Percentiles rank a stretch among this genome's conserved stretches.
These are phyloP conservation scores for Asteroscopus sphinx DNA, from an alignment of 2,888 invertebrate genomes.

Conservation along the genomic window DNA sequence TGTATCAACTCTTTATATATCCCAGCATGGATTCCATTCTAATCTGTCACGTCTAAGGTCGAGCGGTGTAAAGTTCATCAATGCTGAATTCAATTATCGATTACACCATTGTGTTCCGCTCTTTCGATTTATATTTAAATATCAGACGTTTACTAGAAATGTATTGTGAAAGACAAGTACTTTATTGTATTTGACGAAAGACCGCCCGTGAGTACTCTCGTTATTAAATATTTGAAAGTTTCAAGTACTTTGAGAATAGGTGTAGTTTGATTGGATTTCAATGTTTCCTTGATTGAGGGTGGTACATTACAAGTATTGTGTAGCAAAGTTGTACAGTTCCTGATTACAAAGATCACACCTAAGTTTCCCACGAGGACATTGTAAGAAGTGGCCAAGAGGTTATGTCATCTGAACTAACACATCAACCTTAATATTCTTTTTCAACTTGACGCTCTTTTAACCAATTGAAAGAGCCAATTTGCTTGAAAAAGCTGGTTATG, in stretches of 20 bases:
- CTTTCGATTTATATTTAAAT: conserved; percentile 90
- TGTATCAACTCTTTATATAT: conserved; percentile 72
- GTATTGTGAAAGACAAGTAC: conserved; percentile 86
- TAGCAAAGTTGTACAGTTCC: not conserved
- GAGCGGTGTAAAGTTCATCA: conserved; percentile 89
- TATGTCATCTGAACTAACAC: not conserved
- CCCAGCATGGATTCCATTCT: conserved; percentile 82
- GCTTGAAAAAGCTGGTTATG: not conserved
- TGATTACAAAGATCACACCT: conserved; percentile 1
- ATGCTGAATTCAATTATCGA: conserved; percentile 90
- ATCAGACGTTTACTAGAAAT: conserved; percentile 88
- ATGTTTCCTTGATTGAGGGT: conserved; percentile 38
- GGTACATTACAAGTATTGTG: conserved; percentile 5
- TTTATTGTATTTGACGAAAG: conserved; percentile 81
- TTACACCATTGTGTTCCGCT: conserved; percentile 89
- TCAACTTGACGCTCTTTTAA: not conserved
- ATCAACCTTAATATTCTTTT: not conserved
- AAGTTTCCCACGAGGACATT: conserved; percentile 1
- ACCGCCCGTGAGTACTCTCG: conserved; percentile 77
- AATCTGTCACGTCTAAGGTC: conserved; percentile 89
- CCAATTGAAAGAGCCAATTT: not conserved
- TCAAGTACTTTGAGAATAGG: conserved; percentile 15
- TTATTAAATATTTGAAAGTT: conserved; percentile 60
- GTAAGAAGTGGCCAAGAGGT: not conserved
- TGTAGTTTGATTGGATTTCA: conserved; percentile 8